Percentiles rank a stretch among this genome's conserved stretches.
Evolutionary conservation across 2,797 vertebrate species (phyloP).

Genomic region (Urosaurus nigricauda): DNA sequence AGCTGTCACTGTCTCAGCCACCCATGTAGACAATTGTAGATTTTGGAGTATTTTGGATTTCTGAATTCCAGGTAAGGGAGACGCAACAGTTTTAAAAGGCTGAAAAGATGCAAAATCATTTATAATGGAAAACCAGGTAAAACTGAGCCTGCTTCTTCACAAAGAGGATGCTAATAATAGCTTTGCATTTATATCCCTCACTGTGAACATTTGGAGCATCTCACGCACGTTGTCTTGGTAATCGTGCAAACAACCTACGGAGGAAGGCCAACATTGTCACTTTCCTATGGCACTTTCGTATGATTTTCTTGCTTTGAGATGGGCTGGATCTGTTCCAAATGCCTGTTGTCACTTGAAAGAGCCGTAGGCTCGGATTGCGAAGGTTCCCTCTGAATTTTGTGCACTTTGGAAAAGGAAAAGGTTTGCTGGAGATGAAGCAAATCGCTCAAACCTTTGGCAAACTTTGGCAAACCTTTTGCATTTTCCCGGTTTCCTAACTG

Average conservation of each 20-base stretch:
- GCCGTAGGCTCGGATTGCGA: not conserved
- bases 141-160: not conserved
- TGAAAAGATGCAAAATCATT: too few relatives aligned
- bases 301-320: not conserved
- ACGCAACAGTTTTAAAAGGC: too few relatives aligned
- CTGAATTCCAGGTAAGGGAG: too few relatives aligned
- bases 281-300: not conserved
- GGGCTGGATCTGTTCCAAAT: not conserved
- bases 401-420: not conserved
- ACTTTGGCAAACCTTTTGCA: too few relatives aligned
- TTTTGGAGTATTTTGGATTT: too few relatives aligned
- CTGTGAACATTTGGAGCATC: not conserved
- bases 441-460: not conserved
- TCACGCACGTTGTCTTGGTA: not conserved
- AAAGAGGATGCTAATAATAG: not conserved
- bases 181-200: not conserved
- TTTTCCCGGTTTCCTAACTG: too few relatives aligned
- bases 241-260: not conserved
- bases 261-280: not conserved
- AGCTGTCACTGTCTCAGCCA: too few relatives aligned
- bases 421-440: not conserved
- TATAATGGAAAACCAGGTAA: too few relatives aligned
- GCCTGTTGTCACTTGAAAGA: not conserved
- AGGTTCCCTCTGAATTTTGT: not conserved
- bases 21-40: too few relatives aligned